These are phyloP conservation scores for Nycticebus coucang DNA, from an alignment of 2,113 vertebrate species.

Conservation along the genomic window DNA sequence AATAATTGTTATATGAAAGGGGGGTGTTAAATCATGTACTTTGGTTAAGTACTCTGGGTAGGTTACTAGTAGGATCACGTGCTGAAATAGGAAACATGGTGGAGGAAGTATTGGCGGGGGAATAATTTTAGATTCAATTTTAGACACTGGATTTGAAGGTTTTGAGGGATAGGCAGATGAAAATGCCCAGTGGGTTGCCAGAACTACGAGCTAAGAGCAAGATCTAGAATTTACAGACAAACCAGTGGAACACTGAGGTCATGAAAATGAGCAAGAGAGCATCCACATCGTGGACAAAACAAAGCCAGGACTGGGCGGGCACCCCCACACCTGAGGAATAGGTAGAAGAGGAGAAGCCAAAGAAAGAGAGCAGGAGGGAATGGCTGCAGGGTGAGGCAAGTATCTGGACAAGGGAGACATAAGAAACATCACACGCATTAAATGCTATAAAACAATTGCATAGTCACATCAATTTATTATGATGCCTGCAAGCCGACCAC, in stretches of 20 bases:
- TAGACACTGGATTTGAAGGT: constrained; percentile 7
- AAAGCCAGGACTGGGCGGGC: not conserved
- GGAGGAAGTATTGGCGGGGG: not conserved
- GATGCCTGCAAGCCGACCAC: not conserved
- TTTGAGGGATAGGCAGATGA: not conserved
- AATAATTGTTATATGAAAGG: not conserved
- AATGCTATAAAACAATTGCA: not conserved
- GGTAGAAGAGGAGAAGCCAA: not conserved
- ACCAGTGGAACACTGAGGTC: not conserved
- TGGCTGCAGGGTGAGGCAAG: not conserved
- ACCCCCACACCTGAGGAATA: not conserved
- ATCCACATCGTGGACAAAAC: not conserved
- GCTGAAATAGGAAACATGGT: not conserved
- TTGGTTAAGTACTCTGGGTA: not conserved
- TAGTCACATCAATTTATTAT: not conserved
- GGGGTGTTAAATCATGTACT: not conserved
- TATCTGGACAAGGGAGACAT: not conserved
- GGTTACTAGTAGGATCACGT: not conserved
- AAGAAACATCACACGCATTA: not conserved
- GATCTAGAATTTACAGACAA: not conserved
- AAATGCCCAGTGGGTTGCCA: not conserved
- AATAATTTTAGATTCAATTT: not conserved
- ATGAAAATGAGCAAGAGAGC: not conserved
- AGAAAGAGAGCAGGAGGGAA: not conserved
- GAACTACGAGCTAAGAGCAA: not conserved